Evolutionary conservation across 2,113 vertebrate species (phyloP).

Genomic region (Perca flavescens): DNA sequence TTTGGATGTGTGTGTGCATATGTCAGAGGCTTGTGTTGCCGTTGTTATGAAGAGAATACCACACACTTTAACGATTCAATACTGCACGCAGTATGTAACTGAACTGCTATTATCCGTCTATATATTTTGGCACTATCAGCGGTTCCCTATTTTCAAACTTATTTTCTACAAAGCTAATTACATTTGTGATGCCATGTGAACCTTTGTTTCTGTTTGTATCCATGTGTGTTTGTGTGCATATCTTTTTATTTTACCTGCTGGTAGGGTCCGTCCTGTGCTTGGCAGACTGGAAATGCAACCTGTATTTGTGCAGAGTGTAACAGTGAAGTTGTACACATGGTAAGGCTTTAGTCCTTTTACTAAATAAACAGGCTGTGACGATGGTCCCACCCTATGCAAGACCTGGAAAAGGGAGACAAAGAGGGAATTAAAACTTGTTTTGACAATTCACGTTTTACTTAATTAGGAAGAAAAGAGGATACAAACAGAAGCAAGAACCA

Average conservation of each 20-base stretch:
- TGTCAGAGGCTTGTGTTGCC: conserved; percentile 70
- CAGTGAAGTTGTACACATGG: conserved; percentile 86
- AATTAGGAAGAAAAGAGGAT: neutral
- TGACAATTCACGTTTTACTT: neutral
- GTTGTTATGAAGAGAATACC: conserved; percentile 73
- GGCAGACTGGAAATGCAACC: conserved; percentile 88
- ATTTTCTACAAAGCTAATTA: neutral
- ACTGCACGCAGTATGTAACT: neutral
- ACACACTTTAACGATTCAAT: neutral
- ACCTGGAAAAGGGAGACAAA: conserved; percentile 79
- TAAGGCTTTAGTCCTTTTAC: conserved; percentile 87
- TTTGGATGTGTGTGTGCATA: conserved; percentile 65
- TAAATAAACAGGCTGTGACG: conserved; percentile 73
- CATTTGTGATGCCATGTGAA: neutral
- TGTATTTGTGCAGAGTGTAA: conserved; percentile 90
- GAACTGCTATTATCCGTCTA: neutral
- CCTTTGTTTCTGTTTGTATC: neutral
- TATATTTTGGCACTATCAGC: neutral
- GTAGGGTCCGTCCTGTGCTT: conserved; percentile 85
- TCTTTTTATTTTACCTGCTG: conserved; percentile 86
- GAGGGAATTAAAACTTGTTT: neutral
- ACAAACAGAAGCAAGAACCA: neutral
- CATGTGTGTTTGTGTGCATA: neutral
- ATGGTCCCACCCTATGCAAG: conserved; percentile 81
- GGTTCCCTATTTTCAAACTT: neutral